These are phyloP conservation scores for Hestina assimilis DNA, from an alignment of 1,140 invertebrate genomes.

Conservation along the genomic window DNA sequence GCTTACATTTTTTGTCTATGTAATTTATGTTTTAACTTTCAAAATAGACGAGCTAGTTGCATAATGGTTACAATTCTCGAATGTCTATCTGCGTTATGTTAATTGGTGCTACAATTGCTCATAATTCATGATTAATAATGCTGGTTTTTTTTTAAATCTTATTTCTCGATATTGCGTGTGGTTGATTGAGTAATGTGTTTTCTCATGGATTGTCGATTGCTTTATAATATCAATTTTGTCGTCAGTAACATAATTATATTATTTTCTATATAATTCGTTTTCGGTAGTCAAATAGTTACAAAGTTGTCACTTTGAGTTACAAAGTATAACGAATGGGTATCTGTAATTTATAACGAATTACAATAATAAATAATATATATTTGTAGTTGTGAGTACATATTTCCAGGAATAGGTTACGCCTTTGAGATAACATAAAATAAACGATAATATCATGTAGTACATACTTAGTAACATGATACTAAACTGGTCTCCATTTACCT, in stretches of 20 bases:
- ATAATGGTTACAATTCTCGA: constrained; percentile 13
- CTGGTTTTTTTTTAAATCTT: constrained; percentile 23
- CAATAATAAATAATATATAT: too few species aligned
- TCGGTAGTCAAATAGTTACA: too few species aligned
- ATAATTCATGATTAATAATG: constrained; percentile 18
- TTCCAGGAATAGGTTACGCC: background rate
- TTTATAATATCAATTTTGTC: constrained; percentile 5
- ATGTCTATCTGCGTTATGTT: constrained; percentile 3
- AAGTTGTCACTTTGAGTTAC: too few species aligned
- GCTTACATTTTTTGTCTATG: background rate
- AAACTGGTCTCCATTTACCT: background rate
- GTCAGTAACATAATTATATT: constrained; percentile 2
- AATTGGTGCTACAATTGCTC: constrained; percentile 14
- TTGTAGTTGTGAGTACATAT: too few species aligned
- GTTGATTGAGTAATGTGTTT: constrained; percentile 32
- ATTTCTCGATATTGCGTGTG: constrained; percentile 33
- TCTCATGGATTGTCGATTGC: constrained; percentile 27
- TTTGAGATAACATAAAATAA: too few species aligned
- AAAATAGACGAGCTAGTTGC: background rate
- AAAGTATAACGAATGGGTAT: too few species aligned
- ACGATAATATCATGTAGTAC: too few species aligned
- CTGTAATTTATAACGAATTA: too few species aligned
- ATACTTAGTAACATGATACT: background rate
- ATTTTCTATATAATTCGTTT: constrained; percentile 1
- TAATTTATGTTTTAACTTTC: background rate